Evolutionary conservation across 1,140 invertebrate species (phyloP).

Genomic region (Eufriesea mexicana): DNA sequence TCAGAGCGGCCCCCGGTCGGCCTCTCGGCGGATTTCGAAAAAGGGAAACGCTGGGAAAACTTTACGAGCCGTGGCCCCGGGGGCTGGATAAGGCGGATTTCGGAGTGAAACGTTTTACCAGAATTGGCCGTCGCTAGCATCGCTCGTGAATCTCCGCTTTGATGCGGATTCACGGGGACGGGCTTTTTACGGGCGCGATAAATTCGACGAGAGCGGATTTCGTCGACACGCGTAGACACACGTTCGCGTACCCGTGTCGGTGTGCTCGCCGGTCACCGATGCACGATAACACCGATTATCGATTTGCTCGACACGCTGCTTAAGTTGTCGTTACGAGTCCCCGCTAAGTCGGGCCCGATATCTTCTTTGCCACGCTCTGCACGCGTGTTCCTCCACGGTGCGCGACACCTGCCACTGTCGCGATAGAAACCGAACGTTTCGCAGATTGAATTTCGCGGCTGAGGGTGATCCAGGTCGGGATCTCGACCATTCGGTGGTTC

Average conservation of each 20-base stretch:
- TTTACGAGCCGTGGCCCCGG: constrained; percentile 39
- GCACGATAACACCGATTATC: constrained; percentile 33
- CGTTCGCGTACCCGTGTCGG: too few relatives aligned
- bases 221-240: constrained; percentile 27
- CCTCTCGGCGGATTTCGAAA: constrained; percentile 35
- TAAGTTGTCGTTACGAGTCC: constrained; percentile 23
- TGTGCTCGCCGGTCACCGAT: constrained; percentile 18
- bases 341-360: neutral
- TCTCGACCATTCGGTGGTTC: neutral
- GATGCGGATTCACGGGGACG: constrained; percentile 51
- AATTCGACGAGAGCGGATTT: constrained; percentile 52
- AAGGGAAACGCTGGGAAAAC: constrained; percentile 32
- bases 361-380: neutral
- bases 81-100: constrained; percentile 53
- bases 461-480: neutral
- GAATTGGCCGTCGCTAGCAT: constrained; percentile 46
- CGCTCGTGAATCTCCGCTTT: constrained; percentile 60
- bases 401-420: constrained; percentile 33
- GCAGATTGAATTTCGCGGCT: constrained; percentile 28
- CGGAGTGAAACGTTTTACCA: constrained; percentile 58
- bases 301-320: constrained; percentile 28
- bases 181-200: constrained; percentile 56
- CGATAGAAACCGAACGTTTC: constrained; percentile 30
- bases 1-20: constrained; percentile 3
- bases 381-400: neutral